Percentiles rank a stretch among this genome's conserved stretches.
phyloP scores from a whole-genome alignment of 2,888 invertebrate genomes.

The Blera fallax region DNA sequence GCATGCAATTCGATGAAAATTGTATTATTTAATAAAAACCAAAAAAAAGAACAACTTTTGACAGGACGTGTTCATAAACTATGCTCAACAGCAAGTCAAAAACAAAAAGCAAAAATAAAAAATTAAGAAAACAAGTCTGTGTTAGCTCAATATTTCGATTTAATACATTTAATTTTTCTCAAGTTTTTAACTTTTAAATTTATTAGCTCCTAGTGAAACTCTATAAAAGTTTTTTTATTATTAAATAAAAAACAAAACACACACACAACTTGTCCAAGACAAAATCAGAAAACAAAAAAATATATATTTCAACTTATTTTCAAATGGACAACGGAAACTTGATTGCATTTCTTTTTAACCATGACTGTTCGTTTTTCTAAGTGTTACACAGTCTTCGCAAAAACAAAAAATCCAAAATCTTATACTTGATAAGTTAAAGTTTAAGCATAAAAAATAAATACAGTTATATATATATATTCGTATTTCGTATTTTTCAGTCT shows the following conservation, averaged over 20 bases:
- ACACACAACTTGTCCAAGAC: conserved; percentile 55
- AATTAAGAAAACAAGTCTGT: conserved; percentile 59
- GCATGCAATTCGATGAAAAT: conserved; percentile 63
- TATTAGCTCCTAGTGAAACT: conserved; percentile 41
- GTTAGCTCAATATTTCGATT: conserved; percentile 68
- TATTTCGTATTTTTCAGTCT: conserved; percentile 71
- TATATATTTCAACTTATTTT: conserved; percentile 1
- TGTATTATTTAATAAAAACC: conserved; percentile 44
- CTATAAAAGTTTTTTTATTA: background rate
- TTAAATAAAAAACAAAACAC: conserved; percentile 15
- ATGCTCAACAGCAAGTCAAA: conserved; percentile 38
- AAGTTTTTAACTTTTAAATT: conserved; percentile 46
- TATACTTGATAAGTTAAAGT: conserved; percentile 65
- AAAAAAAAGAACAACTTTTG: conserved; percentile 5
- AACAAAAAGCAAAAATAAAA: background rate
- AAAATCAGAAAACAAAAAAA: conserved; percentile 31
- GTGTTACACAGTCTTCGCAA: conserved; percentile 47
- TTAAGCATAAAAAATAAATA: conserved; percentile 50
- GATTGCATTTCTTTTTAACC: conserved; percentile 50
- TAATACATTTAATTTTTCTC: conserved; percentile 28
- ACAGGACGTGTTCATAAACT: conserved; percentile 59
- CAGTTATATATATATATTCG: conserved; percentile 45
- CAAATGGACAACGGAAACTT: conserved; percentile 44
- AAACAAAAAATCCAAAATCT: conserved; percentile 20
- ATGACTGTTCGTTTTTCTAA: conserved; percentile 52